These are phyloP conservation scores for Hecatera dysodea DNA, from an alignment of 2,888 invertebrate genomes.

Conservation along the genomic window DNA sequence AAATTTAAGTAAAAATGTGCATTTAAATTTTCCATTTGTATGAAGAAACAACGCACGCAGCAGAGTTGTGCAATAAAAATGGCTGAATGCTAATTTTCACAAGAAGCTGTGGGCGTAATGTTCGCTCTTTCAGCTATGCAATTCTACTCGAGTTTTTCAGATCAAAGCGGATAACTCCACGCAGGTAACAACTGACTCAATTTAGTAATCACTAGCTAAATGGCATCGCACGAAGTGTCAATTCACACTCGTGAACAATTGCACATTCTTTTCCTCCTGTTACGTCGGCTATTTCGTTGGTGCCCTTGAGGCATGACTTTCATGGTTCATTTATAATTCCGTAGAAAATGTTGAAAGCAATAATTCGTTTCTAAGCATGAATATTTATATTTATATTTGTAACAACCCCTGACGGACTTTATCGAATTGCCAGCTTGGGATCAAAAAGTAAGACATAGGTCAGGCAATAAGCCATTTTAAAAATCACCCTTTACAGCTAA, in stretches of 20 bases:
- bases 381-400: neutral
- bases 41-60: neutral
- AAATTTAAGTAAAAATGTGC: neutral
- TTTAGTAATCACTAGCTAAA: constrained; percentile 77
- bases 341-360: constrained; percentile 9
- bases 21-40: neutral
- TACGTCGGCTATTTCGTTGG: constrained; percentile 7
- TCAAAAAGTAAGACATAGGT: too few species aligned
- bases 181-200: constrained; percentile 70
- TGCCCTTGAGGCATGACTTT: constrained; percentile 38
- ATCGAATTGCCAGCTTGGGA: neutral
- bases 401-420: neutral
- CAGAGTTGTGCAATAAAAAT: constrained; percentile 7
- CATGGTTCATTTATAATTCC: constrained; percentile 23
- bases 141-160: constrained; percentile 12
- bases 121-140: constrained; percentile 14
- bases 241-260: constrained; percentile 66
- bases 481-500: neutral
- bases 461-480: neutral
- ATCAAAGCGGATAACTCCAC: constrained; percentile 40
- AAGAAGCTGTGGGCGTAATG: constrained; percentile 17
- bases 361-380: constrained; percentile 1
- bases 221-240: constrained; percentile 74
- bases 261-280: constrained; percentile 58
- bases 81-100: constrained; percentile 26